Conservation (phyloP, 2,797 vertebrate species). For the Glyptemys insculpta region DNA sequence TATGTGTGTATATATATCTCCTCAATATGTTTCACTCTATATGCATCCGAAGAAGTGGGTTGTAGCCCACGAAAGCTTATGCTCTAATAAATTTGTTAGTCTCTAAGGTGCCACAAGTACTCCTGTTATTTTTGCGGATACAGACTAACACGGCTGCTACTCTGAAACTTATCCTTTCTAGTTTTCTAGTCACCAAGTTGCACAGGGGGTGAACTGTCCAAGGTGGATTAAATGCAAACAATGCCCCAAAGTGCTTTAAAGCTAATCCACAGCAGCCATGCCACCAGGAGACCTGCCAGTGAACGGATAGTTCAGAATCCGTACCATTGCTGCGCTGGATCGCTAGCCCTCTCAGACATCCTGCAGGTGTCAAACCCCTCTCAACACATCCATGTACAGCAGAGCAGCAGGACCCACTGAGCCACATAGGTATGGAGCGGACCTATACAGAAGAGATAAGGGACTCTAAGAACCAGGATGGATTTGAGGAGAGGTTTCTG, state of each 20-base stretch:
- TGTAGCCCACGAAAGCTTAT: no score
- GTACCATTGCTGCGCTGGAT: background rate
- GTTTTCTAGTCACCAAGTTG: background rate
- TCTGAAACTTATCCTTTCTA: background rate
- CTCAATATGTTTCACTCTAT: no score
- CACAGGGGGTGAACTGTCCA: background rate
- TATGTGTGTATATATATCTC: no score
- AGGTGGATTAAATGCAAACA: fast-evolving
- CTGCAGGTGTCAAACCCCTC: background rate
- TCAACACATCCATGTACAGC: background rate
- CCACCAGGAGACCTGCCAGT: fast-evolving
- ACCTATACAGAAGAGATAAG: background rate
- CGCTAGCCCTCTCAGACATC: background rate
- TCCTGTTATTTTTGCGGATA: no score
- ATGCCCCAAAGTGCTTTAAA: background rate
- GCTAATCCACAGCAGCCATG: background rate
- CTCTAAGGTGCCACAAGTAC: no score
- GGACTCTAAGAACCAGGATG: background rate
- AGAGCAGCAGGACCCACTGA: background rate
- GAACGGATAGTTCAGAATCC: background rate
- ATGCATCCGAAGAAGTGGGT: no score
- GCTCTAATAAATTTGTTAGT: no score
- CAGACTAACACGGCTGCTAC: no score
- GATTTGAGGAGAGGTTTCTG: background rate
- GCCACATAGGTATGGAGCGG: background rate